phyloP scores from a whole-genome alignment of 2,888 invertebrate genomes.

The Oxystoma pomonae region DNA sequence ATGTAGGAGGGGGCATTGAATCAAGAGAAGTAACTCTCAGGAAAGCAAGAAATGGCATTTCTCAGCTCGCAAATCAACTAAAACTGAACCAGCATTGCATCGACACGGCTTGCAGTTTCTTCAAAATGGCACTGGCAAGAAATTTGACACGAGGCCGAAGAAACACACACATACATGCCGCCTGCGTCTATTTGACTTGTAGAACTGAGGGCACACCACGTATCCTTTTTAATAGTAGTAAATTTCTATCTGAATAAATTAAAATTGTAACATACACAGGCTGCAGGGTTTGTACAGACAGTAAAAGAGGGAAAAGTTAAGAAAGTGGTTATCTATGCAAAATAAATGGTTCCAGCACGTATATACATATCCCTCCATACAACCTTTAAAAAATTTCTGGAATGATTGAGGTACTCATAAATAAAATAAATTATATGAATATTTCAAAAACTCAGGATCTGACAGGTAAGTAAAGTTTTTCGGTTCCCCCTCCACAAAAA shows the following conservation, averaged over 20 bases:
- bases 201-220: conserved; percentile 92
- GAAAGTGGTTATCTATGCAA: no score
- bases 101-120: conserved; percentile 91
- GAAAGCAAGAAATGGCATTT: conserved; percentile 83
- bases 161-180: conserved; percentile 87
- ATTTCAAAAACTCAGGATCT: no score
- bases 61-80: conserved; percentile 80
- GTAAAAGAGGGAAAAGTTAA: no score
- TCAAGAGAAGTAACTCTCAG: conserved; percentile 89
- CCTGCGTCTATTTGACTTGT: conserved; percentile 97
- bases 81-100: conserved; percentile 86
- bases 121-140: conserved; percentile 81
- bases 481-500: no score
- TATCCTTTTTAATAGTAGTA: conserved; percentile 46
- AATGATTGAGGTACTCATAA: no score
- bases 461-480: no score
- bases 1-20: conserved; percentile 78
- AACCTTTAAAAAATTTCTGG: no score
- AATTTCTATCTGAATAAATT: background rate
- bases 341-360: no score
- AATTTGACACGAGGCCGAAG: conserved; percentile 89
- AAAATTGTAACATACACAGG: background rate
- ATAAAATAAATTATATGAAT: no score
- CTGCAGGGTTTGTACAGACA: no score
- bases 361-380: no score